phyloP scores from a whole-genome alignment of 1,140 invertebrate genomes.

The Agraylea sexmaculata region DNA sequence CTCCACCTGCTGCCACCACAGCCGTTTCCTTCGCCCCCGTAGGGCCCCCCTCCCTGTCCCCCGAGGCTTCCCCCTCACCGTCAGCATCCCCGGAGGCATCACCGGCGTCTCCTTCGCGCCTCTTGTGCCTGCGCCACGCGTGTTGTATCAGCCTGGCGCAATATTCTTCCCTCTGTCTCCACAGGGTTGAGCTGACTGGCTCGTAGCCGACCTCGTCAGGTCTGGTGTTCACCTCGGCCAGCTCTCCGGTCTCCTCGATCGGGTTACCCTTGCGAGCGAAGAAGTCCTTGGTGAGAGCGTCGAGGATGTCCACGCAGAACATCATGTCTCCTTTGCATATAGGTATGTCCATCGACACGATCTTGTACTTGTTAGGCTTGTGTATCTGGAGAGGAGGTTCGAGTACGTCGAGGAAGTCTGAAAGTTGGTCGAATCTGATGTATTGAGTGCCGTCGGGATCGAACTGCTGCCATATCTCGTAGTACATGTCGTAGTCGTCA shows the following conservation, averaged over 20 bases:
- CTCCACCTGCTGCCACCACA: slow-evolving; percentile 69
- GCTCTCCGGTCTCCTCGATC: slow-evolving; percentile 76
- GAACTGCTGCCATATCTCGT: slow-evolving; percentile 98
- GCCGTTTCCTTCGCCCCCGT: slow-evolving; percentile 52
- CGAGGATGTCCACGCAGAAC: slow-evolving; percentile 95
- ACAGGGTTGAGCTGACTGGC: slow-evolving; percentile 83
- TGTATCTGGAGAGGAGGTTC: slow-evolving; percentile 91
- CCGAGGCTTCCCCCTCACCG: slow-evolving; percentile 23
- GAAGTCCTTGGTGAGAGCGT: slow-evolving; percentile 92
- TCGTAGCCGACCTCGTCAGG: slow-evolving; percentile 82
- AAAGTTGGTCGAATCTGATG: slow-evolving; percentile 85
- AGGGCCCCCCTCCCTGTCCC: slow-evolving; percentile 20
- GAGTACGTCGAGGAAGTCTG: slow-evolving; percentile 88
- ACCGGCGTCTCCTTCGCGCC: slow-evolving; percentile 45
- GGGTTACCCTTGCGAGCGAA: slow-evolving; percentile 90
- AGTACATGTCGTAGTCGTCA: slow-evolving; percentile 99
- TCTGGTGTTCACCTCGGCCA: slow-evolving; percentile 63
- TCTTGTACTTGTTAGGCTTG: slow-evolving; percentile 98
- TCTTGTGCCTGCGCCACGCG: slow-evolving; percentile 80
- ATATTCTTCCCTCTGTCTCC: slow-evolving; percentile 91
- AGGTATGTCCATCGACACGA: slow-evolving; percentile 96
- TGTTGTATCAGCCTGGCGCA: slow-evolving; percentile 90
- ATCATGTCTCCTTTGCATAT: slow-evolving; percentile 94
- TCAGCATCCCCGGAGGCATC: slow-evolving; percentile 34
- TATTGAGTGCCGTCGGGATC: slow-evolving; percentile 97